phyloP scores from a whole-genome alignment of 1,140 invertebrate genomes.

The Trachelipus rathkii region DNA sequence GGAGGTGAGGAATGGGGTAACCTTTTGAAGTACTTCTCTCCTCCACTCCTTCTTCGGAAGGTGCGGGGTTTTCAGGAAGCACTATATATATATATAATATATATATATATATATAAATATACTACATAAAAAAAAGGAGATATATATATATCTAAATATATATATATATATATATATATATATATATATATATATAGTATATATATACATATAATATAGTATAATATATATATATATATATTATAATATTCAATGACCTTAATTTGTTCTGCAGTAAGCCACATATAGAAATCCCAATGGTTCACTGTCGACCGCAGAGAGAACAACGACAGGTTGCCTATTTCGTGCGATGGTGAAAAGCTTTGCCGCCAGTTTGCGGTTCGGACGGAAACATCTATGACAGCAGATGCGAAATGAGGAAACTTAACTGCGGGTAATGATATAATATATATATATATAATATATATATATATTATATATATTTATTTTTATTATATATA shows the following conservation, averaged over 20 bases:
- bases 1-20: too few species aligned
- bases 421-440: slow-evolving; percentile 80
- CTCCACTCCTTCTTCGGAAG: too few species aligned
- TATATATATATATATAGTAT: slow-evolving; percentile 18
- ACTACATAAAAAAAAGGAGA: too few species aligned
- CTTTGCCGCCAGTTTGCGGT: slow-evolving; percentile 71
- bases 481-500: too few species aligned
- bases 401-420: slow-evolving; percentile 82
- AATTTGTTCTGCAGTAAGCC: slow-evolving; percentile 63
- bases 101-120: slow-evolving; percentile 2
- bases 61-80: too few species aligned
- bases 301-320: slow-evolving; percentile 77
- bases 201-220: slow-evolving; percentile 23
- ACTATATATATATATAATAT: neutral
- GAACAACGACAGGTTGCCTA: slow-evolving; percentile 60
- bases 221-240: slow-evolving; percentile 22
- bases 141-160: neutral
- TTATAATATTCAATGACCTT: slow-evolving; percentile 15
- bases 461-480: too few species aligned
- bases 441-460: too few species aligned
- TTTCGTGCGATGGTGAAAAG: slow-evolving; percentile 61
- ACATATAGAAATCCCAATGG: slow-evolving; percentile 87
- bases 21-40: too few species aligned
- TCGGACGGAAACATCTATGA: slow-evolving; percentile 82
- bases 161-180: slow-evolving; percentile 8